These are phyloP conservation scores for Danio rerio DNA, from an alignment of 2,113 vertebrate genomes.

Conservation along the genomic window DNA sequence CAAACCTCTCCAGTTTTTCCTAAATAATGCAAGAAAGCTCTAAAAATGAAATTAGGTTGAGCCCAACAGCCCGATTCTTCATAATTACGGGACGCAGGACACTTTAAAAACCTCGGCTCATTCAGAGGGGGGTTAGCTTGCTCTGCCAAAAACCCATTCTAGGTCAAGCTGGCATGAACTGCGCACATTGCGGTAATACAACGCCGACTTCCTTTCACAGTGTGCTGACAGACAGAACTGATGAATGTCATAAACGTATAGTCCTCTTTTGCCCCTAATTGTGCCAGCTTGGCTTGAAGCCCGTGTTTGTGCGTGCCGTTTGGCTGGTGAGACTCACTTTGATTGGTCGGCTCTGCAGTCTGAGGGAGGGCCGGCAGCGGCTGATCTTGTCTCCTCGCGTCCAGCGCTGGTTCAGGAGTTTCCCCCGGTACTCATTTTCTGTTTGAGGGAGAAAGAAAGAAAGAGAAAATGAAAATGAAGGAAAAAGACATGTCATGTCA, in stretches of 20 bases:
- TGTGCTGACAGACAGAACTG: slow-evolving; percentile 15
- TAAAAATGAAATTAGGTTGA: slow-evolving; percentile 64
- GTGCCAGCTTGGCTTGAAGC: slow-evolving; percentile 32
- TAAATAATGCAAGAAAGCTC: slow-evolving; percentile 57
- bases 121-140: background rate
- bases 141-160: slow-evolving; percentile 34
- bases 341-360: slow-evolving; percentile 82
- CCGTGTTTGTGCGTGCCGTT: background rate
- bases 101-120: slow-evolving; percentile 26
- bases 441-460: slow-evolving; percentile 31
- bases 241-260: slow-evolving; percentile 41
- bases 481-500: background rate
- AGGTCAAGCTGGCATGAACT: slow-evolving; percentile 36
- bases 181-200: slow-evolving; percentile 22
- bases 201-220: slow-evolving; percentile 11
- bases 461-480: background rate
- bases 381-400: slow-evolving; percentile 89
- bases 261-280: slow-evolving; percentile 6
- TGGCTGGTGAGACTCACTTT: slow-evolving; percentile 80
- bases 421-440: slow-evolving; percentile 97
- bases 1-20: slow-evolving; percentile 60
- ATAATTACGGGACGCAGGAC: slow-evolving; percentile 57
- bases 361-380: slow-evolving; percentile 82
- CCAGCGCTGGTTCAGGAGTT: slow-evolving; percentile 98
- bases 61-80: slow-evolving; percentile 50